Evolutionary conservation across 2,888 invertebrate species (phyloP).

Genomic region (Cartodere bifasciata): DNA sequence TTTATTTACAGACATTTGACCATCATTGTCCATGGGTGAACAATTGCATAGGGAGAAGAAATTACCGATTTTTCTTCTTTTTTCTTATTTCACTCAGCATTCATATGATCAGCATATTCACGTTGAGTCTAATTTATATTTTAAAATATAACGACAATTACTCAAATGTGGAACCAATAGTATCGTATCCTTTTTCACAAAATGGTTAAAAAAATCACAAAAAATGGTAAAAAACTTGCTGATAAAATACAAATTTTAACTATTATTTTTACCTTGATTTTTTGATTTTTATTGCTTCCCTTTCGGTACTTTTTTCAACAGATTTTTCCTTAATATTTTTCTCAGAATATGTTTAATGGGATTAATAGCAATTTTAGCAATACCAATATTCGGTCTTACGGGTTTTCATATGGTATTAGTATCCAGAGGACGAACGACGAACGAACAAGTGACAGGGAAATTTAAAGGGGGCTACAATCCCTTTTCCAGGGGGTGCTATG

Average conservation of each 20-base stretch:
- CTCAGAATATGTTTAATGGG: constrained; percentile 81
- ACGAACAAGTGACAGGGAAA: constrained; percentile 99
- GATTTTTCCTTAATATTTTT: constrained; percentile 22
- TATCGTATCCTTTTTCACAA: constrained; percentile 84
- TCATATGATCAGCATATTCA: constrained; percentile 97
- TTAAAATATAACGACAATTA: constrained; percentile 72
- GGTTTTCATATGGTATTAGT: constrained; percentile 97
- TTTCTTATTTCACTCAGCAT: constrained; percentile 91
- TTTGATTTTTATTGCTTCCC: background rate
- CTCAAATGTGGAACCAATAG: constrained; percentile 67
- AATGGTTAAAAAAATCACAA: too few relatives aligned
- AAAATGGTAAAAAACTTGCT: too few relatives aligned
- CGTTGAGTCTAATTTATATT: constrained; percentile 84
- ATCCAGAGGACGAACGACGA: constrained; percentile 92
- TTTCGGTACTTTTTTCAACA: background rate
- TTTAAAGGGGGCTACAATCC: constrained; percentile 98
- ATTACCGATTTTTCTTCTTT: constrained; percentile 98
- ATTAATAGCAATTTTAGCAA: constrained; percentile 78
- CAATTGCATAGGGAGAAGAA: constrained; percentile 92
- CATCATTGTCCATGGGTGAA: constrained; percentile 99
- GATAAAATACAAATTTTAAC: too few relatives aligned
- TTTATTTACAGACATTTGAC: constrained; percentile 82
- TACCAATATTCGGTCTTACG: constrained; percentile 95
- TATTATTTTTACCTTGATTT: constrained; percentile 7
- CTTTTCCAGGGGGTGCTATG: constrained; percentile 89